A percentile compares a stretch with the other conserved stretches of the same genome.
These are phyloP conservation scores for Tachina fera DNA, from an alignment of 2,888 invertebrate species.

Conservation along the genomic window DNA sequence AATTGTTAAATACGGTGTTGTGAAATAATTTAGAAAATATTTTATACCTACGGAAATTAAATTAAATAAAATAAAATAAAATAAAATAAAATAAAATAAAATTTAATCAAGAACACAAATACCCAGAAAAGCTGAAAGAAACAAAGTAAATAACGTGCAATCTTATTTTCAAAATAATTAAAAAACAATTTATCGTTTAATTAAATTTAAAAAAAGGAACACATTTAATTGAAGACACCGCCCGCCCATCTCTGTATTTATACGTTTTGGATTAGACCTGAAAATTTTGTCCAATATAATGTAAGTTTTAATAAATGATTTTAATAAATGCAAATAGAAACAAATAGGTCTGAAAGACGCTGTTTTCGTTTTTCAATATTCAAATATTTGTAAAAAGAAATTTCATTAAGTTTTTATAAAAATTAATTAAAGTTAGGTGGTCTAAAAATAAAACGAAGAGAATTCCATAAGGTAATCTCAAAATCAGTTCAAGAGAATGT, in stretches of 20 bases:
- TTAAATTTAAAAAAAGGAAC: conserved; percentile 12
- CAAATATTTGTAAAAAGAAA: too few relatives aligned
- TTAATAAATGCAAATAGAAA: not conserved
- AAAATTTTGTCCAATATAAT: not conserved
- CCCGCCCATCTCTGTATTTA: conserved; percentile 8
- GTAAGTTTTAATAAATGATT: conserved; percentile 9
- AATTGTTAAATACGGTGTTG: conserved; percentile 70
- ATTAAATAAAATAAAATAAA: conserved; percentile 33
- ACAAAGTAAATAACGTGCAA: conserved; percentile 61
- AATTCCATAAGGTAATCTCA: too few relatives aligned
- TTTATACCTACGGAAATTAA: conserved; percentile 20
- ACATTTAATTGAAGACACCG: not conserved
- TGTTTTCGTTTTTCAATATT: too few relatives aligned
- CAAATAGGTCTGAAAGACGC: too few relatives aligned
- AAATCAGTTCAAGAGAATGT: too few relatives aligned
- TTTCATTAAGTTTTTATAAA: too few relatives aligned
- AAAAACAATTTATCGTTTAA: conserved; percentile 16
- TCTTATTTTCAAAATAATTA: conserved; percentile 69
- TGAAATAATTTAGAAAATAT: conserved; percentile 63
- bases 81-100: conserved; percentile 17
- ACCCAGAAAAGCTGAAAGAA: too few relatives aligned
- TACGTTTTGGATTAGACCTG: conserved; percentile 42
- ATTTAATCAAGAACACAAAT: too few relatives aligned
- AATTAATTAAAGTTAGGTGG: too few relatives aligned
- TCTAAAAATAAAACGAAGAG: too few relatives aligned